Base-by-base conservation (phyloP, 2,113 vertebrate genomes). In the Phainopepla nitens region DNA sequence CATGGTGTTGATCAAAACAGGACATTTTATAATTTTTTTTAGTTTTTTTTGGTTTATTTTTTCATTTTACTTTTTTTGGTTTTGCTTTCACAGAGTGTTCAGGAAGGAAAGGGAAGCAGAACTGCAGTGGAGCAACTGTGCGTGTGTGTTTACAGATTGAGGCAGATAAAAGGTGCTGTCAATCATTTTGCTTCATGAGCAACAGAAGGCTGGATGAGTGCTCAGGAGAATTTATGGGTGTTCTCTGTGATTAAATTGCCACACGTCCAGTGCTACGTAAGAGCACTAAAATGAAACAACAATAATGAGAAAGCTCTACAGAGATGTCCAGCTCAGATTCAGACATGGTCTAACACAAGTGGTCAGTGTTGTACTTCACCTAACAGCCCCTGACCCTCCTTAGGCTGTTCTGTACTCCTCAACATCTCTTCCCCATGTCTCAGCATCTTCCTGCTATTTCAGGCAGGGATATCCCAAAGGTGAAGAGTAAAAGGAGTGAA, bases 41-140 rank as follows among this genome's bases (percentile, higher is more conserved):
- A 16, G 42, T 10, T 42, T 4, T 18, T 9, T 27, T 62, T 56
- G 35, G 14, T 42, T 51, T 28, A 7, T 11, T 65, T 75, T 33
- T 79, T 33, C 1, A 0, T 2, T 79, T 71, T 13, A 2, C 2
- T 7, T 24, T 11, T 29, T 24, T 33, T 36, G 45, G 8, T 56
- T 42, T 41, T 28, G 9, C 18, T 69, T 81, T 25, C 0, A 0
- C 23, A 24, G 50, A 13, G 14, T 13, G 5, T 39, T 44, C n/a
- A 28, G 49, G 82, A 64, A 51, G 44, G 29, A 77, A 81, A 82
- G 20, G 16, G 50, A 69, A 89, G 22, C 29, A 39, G n/a, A 8
- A 16, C 28, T 35, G 60, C 53, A 75, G 58, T 36, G 49, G 69
- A 62, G 29, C 0, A 1, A 24, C 12, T 39, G 39, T 39, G 39